Evolutionary conservation across 2,113 vertebrate species (phyloP).

Genomic region (Myiozetetes cayanensis): DNA sequence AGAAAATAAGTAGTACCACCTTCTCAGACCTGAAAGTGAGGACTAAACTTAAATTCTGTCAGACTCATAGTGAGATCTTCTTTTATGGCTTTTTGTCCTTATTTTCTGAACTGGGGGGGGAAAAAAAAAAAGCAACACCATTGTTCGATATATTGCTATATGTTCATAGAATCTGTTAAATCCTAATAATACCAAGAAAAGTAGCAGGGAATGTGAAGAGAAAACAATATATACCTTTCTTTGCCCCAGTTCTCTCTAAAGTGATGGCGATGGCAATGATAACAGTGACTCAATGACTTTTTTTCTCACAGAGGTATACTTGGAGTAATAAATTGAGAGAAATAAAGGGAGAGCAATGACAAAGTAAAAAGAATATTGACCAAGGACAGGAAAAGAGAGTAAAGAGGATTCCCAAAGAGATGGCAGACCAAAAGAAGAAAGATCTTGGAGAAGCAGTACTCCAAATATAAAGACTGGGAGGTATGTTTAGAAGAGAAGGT

Average conservation of each 20-base stretch:
- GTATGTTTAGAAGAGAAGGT: neutral
- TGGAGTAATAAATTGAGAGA: neutral
- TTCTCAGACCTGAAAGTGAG: neutral
- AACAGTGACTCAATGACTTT: neutral
- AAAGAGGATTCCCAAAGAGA: neutral
- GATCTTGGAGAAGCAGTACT: neutral
- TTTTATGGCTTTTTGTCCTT: neutral
- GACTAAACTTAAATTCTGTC: neutral
- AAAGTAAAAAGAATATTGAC: neutral
- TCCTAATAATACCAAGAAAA: neutral
- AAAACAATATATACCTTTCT: neutral
- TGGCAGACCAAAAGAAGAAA: neutral
- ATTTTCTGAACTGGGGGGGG: neutral
- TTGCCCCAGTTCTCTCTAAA: neutral
- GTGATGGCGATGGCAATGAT: neutral
- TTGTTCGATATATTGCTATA: neutral
- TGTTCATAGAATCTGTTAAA: neutral
- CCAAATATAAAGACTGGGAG: neutral
- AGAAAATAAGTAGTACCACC: neutral
- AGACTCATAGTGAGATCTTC: neutral
- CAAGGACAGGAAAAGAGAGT: neutral
- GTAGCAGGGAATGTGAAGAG: neutral
- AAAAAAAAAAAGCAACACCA: neutral
- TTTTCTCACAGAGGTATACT: fast-evolving
- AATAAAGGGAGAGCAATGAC: neutral